Evolutionary conservation across 1,140 invertebrate species (phyloP).

Genomic region (Tachypleus tridentatus): DNA sequence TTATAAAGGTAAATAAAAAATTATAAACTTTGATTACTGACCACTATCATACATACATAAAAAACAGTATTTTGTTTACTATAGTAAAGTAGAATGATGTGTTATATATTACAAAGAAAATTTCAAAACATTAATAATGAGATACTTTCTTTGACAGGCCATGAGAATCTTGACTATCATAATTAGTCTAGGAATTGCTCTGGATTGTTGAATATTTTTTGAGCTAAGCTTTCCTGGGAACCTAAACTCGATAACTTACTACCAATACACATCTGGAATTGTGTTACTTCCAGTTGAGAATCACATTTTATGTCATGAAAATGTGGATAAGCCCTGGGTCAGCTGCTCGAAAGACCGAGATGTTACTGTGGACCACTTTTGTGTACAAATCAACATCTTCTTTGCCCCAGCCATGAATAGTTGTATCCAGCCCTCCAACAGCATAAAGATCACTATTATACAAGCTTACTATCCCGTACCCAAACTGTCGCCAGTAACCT

Average conservation of each 20-base stretch:
- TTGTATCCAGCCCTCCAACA: slow-evolving; percentile 82
- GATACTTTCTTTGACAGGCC: too few relatives aligned
- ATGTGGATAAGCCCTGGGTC: slow-evolving; percentile 84
- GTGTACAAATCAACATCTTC: slow-evolving; percentile 88
- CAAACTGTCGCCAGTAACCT: slow-evolving; percentile 90
- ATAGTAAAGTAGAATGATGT: too few relatives aligned
- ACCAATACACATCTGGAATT: slow-evolving; percentile 81
- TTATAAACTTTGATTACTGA: too few relatives aligned
- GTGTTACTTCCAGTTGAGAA: slow-evolving; percentile 54
- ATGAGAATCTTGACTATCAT: background rate
- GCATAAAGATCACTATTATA: slow-evolving; percentile 72
- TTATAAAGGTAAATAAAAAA: too few relatives aligned
- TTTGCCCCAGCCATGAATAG: slow-evolving; percentile 85
- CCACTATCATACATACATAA: too few relatives aligned
- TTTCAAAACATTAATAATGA: too few relatives aligned
- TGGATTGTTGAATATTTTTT: slow-evolving; percentile 7
- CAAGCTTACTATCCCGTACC: slow-evolving; percentile 86
- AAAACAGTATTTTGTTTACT: too few relatives aligned
- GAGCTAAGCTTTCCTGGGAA: slow-evolving; percentile 14
- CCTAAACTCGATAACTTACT: slow-evolving; percentile 42
- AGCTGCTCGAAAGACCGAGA: slow-evolving; percentile 58
- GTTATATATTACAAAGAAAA: too few relatives aligned
- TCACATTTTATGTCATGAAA: slow-evolving; percentile 79
- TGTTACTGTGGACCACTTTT: slow-evolving; percentile 47
- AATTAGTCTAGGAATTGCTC: background rate